Percentiles rank a stretch among this genome's conserved stretches.
Evolutionary conservation across 2,797 vertebrate genomes (phyloP).

Genomic region (Brachyalestes nurse): DNA sequence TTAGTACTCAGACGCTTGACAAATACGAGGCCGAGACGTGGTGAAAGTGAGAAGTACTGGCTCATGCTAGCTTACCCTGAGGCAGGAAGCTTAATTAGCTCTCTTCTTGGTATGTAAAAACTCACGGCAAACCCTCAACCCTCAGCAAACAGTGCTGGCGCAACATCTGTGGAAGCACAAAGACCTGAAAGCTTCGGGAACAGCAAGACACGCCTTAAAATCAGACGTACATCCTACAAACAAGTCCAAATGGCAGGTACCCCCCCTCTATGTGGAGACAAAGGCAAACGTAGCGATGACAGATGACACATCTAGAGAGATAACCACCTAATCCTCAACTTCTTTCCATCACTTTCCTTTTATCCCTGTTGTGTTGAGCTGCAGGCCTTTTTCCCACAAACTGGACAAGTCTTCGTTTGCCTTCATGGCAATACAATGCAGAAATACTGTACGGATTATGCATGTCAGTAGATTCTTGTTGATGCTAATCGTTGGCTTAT

Average conservation of each 20-base stretch:
- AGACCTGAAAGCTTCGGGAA: background rate
- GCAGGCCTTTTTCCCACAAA: slow-evolving; percentile 38
- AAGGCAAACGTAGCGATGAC: slow-evolving; percentile 51
- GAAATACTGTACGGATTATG: slow-evolving; percentile 11
- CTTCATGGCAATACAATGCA: background rate
- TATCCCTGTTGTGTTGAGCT: slow-evolving; percentile 45
- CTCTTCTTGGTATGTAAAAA: slow-evolving; percentile 12
- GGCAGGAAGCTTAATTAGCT: slow-evolving; percentile 33
- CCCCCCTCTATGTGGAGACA: slow-evolving; percentile 39
- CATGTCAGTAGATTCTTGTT: slow-evolving; percentile 30
- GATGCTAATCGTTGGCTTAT: slow-evolving; percentile 23
- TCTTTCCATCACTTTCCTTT: slow-evolving; percentile 56
- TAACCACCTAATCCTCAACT: slow-evolving; percentile 55
- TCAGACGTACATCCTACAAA: slow-evolving; percentile 22
- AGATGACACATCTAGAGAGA: slow-evolving; percentile 59
- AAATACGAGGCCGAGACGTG: background rate
- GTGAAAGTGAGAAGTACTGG: slow-evolving; percentile 17
- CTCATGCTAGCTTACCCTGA: slow-evolving; percentile 2
- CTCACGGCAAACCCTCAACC: slow-evolving; percentile 10
- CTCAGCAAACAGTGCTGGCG: slow-evolving; percentile 29
- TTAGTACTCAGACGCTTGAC: background rate
- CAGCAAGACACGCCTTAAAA: slow-evolving; percentile 20
- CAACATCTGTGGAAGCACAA: slow-evolving; percentile 28
- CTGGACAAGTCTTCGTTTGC: slow-evolving; percentile 32
- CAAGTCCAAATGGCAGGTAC: slow-evolving; percentile 32